These are phyloP conservation scores for Orthosia gracilis DNA, from an alignment of 2,888 invertebrate genomes.

Conservation along the genomic window DNA sequence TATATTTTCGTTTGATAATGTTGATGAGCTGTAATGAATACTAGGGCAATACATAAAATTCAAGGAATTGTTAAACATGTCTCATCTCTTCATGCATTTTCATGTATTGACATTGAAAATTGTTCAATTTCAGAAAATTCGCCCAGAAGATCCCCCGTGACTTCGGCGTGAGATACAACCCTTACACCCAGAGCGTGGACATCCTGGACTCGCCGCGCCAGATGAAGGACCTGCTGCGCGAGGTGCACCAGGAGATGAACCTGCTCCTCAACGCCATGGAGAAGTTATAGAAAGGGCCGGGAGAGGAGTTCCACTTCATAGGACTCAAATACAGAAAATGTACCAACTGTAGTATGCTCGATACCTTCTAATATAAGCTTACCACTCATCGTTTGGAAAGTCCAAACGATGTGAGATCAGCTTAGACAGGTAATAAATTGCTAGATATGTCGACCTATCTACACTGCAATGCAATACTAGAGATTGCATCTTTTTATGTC, in stretches of 20 bases:
- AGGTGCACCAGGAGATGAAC: conserved; percentile 95
- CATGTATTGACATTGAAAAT: not conserved
- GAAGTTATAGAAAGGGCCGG: conserved; percentile 89
- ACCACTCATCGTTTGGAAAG: not conserved
- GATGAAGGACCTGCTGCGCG: conserved; percentile 95
- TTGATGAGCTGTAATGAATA: not conserved
- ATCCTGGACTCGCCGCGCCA: conserved; percentile 98
- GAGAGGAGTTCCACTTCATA: conserved; percentile 3
- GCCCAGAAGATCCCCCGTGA: conserved; percentile 97
- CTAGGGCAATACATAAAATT: not conserved
- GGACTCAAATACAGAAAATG: not conserved
- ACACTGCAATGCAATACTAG: too few relatives aligned
- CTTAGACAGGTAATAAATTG: not conserved
- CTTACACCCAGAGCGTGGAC: conserved; percentile 98
- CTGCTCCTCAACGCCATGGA: conserved; percentile 94
- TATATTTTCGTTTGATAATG: too few relatives aligned
- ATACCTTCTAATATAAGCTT: not conserved
- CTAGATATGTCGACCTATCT: too few relatives aligned
- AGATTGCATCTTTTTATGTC: not conserved
- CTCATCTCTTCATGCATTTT: not conserved
- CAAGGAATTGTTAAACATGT: not conserved
- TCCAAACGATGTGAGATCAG: not conserved
- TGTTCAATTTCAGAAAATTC: conserved; percentile 94
- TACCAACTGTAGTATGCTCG: not conserved
- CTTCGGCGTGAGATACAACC: conserved; percentile 98